These are phyloP conservation scores for Hirtodrosophila duncani DNA, from an alignment of 2,888 invertebrate species.

Conservation along the genomic window DNA sequence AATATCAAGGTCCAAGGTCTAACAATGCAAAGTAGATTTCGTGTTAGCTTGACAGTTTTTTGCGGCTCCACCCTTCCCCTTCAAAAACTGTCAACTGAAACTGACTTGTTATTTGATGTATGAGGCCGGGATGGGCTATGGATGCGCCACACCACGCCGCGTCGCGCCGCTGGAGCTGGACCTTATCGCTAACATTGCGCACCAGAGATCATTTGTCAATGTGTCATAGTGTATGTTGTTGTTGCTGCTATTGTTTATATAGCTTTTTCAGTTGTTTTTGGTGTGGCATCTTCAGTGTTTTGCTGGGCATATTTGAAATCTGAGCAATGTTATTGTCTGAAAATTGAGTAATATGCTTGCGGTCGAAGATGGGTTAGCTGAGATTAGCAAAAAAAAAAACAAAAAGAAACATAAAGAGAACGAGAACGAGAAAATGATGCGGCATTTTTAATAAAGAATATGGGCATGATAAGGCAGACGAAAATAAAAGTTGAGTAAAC, in stretches of 20 bases:
- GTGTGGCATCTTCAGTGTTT: conserved; percentile 48
- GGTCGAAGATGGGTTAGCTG: conserved; percentile 47
- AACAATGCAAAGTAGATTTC: background rate
- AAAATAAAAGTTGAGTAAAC: conserved; percentile 19
- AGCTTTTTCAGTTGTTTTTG: conserved; percentile 44
- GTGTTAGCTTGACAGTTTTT: background rate
- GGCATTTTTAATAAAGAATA: conserved; percentile 26
- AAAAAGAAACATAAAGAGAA: conserved; percentile 21
- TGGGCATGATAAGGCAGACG: conserved; percentile 6
- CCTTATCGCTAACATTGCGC: conserved; percentile 41
- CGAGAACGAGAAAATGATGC: conserved; percentile 26
- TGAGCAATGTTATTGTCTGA: conserved; percentile 54
- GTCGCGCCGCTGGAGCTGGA: conserved; percentile 15
- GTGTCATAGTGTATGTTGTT: conserved; percentile 38
- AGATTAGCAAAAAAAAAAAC: conserved; percentile 54
- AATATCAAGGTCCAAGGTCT: conserved; percentile 35
- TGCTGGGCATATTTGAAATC: conserved; percentile 43
- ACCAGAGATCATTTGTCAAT: conserved; percentile 62
- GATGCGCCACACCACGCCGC: background rate
- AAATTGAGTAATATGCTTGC: conserved; percentile 64
- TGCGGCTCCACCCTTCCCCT: background rate
- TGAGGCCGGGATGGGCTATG: conserved; percentile 11
- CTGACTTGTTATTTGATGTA: conserved; percentile 33
- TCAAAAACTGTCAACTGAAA: background rate
- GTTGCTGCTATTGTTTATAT: conserved; percentile 19